Conservation (phyloP, 2,888 invertebrate species). For the Melipona beecheii region DNA sequence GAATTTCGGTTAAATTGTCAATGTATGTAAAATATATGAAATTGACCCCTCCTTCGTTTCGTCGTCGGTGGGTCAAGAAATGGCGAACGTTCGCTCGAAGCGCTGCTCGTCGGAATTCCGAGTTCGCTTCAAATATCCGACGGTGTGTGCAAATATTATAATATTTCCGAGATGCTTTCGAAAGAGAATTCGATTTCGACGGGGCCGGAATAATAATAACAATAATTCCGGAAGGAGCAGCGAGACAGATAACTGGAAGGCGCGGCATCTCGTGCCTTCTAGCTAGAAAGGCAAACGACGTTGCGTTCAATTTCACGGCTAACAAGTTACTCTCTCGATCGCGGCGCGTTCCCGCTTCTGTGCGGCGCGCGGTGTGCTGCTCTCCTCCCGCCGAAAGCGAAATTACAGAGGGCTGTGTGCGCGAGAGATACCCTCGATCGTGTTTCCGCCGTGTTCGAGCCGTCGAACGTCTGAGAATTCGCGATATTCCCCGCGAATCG, state of each 20-base stretch:
- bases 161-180: too few relatives aligned
- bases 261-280: not conserved
- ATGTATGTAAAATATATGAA: not conserved
- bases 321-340: not conserved
- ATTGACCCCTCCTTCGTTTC: not conserved
- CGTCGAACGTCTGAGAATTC: conserved; percentile 48
- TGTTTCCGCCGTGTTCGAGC: conserved; percentile 31
- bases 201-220: too few relatives aligned
- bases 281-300: not conserved
- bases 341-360: not conserved
- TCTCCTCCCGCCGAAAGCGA: not conserved
- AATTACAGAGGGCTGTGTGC: conserved; percentile 2
- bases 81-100: too few relatives aligned
- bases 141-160: too few relatives aligned
- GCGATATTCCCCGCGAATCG: conserved; percentile 55
- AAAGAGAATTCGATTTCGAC: too few relatives aligned
- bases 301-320: not conserved
- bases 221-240: too few relatives aligned
- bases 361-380: not conserved
- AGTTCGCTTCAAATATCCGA: too few relatives aligned
- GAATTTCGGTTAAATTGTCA: not conserved
- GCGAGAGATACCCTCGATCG: not conserved
- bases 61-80: too few relatives aligned
- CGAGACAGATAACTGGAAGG: too few relatives aligned
- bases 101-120: too few relatives aligned